These are phyloP conservation scores for Loxodonta africana DNA, from an alignment of 2,113 vertebrate genomes.

Conservation along the genomic window DNA sequence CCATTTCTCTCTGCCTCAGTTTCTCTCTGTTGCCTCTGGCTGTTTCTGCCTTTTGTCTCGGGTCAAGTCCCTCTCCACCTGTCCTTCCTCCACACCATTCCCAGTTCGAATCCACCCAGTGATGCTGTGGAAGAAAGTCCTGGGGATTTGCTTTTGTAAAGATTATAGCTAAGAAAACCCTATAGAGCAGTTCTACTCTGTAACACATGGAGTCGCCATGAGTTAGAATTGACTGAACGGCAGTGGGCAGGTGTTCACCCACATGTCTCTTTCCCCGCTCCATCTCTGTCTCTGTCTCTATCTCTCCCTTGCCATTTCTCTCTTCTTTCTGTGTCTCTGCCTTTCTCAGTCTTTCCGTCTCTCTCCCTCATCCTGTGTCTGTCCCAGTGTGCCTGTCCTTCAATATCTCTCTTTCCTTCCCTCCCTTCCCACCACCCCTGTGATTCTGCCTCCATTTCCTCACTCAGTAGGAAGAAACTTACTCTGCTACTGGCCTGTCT, in stretches of 20 bases:
- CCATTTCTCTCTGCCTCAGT: background rate
- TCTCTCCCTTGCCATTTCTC: background rate
- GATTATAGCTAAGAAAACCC: background rate
- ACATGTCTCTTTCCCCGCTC: background rate
- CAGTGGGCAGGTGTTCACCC: background rate
- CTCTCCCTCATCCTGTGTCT: background rate
- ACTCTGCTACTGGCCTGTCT: fast-evolving
- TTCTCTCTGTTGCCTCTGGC: background rate
- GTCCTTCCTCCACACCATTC: fast-evolving
- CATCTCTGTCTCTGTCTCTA: background rate
- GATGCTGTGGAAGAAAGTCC: background rate
- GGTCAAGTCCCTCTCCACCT: too few relatives aligned
- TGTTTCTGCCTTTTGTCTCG: background rate
- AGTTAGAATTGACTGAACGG: background rate
- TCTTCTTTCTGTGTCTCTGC: background rate
- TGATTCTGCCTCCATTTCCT: background rate
- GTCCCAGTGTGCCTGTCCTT: background rate
- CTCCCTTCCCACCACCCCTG: background rate
- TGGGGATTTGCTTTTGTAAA: background rate
- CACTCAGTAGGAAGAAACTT: background rate
- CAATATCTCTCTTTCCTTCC: background rate
- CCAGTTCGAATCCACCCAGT: background rate
- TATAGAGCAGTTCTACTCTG: too few relatives aligned
- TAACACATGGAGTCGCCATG: too few relatives aligned
- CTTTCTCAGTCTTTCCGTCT: background rate